Percentiles rank a stretch among this genome's conserved stretches.
phyloP scores from a whole-genome alignment of 2,888 invertebrate genomes.

The Ashinkailepas kermadecensis region DNA sequence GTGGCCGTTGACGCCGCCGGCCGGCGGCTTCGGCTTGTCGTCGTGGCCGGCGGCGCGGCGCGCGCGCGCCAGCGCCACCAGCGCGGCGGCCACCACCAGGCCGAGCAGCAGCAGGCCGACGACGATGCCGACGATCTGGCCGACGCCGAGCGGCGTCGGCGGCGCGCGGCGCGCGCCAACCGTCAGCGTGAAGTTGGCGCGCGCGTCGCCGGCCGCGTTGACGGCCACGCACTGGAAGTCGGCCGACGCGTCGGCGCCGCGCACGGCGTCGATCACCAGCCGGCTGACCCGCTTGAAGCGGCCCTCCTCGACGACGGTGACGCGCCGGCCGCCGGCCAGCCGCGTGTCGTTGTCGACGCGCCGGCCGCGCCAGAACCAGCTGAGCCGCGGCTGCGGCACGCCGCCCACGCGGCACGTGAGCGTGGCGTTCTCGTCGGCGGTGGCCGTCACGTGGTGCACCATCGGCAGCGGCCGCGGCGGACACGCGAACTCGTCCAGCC shows the following conservation, averaged over 20 bases:
- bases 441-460: constrained; percentile 61
- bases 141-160: constrained; percentile 27
- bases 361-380: constrained; percentile 37
- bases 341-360: constrained; percentile 30
- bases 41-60: background rate
- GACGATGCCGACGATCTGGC: constrained; percentile 32
- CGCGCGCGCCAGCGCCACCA: constrained; percentile 29
- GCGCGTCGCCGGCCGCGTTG: constrained; percentile 70
- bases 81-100: constrained; percentile 27
- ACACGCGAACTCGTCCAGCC: constrained; percentile 77
- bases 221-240: constrained; percentile 71
- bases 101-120: constrained; percentile 30
- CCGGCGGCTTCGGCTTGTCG: constrained; percentile 23
- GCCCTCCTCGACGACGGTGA: constrained; percentile 29
- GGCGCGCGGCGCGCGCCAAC: constrained; percentile 29
- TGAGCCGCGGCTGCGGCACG: constrained; percentile 67
- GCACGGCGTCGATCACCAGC: constrained; percentile 68
- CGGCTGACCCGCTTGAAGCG: constrained; percentile 57
- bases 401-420: constrained; percentile 72
- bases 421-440: constrained; percentile 76
- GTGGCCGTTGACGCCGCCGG: background rate
- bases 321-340: constrained; percentile 24
- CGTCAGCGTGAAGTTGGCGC: constrained; percentile 69
- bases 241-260: constrained; percentile 71
- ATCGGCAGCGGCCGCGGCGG: constrained; percentile 54